Percentiles rank a stretch among this genome's conserved stretches.
Evolutionary conservation across 2,797 vertebrate genomes (phyloP).

Genomic region (Sphenodon punctatus): DNA sequence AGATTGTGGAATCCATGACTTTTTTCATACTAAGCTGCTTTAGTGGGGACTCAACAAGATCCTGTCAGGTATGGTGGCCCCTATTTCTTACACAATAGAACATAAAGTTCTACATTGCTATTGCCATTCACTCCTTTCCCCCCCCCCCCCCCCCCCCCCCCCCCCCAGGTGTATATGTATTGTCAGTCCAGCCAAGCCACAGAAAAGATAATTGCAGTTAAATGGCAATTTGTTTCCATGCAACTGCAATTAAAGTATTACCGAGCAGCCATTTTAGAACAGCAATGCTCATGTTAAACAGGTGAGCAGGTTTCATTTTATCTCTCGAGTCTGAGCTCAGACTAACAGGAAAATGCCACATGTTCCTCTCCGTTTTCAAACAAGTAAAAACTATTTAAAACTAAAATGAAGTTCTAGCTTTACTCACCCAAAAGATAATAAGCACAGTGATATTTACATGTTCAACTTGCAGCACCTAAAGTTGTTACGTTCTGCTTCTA

Average conservation of each 20-base stretch:
- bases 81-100: background rate
- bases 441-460: constrained; percentile 59
- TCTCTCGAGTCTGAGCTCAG: constrained; percentile 23
- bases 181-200: constrained; percentile 77
- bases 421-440: constrained; percentile 41
- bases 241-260: constrained; percentile 86
- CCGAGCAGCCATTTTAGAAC: constrained; percentile 81
- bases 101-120: background rate
- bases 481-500: constrained; percentile 61
- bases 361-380: constrained; percentile 36
- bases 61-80: background rate
- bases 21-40: background rate
- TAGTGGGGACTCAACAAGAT: background rate
- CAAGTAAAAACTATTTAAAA: constrained; percentile 47
- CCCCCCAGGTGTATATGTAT: constrained; percentile 57
- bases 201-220: constrained; percentile 81
- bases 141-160: too few species aligned
- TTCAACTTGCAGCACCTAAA: constrained; percentile 58
- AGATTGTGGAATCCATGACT: background rate
- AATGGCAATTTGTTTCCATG: constrained; percentile 85
- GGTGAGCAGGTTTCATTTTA: constrained; percentile 35
- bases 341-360: constrained; percentile 24
- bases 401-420: constrained; percentile 43
- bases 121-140: constrained; percentile 28
- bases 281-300: constrained; percentile 74